Percentiles rank a stretch among this genome's conserved stretches.
Evolutionary conservation across 2,797 vertebrate species (phyloP).

Genomic region (Threskiornis aethiopicus): DNA sequence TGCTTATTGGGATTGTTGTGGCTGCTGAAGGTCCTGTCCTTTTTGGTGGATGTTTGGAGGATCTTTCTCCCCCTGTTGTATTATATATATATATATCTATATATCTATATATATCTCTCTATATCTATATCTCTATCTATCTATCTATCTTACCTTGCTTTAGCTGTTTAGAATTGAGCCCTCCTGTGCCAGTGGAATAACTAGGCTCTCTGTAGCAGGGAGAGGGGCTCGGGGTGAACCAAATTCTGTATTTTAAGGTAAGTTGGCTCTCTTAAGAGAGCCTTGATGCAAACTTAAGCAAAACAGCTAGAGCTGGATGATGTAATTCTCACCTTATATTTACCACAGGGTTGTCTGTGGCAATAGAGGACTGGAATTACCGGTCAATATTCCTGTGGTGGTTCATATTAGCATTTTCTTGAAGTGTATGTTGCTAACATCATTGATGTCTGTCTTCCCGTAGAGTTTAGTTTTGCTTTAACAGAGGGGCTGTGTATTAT

Average conservation of each 20-base stretch:
- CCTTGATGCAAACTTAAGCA: background rate
- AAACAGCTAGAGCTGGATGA: background rate
- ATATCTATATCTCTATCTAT: too few species aligned
- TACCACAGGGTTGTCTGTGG: background rate
- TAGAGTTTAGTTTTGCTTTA: background rate
- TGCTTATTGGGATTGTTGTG: background rate
- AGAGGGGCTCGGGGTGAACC: background rate
- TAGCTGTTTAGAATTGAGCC: background rate
- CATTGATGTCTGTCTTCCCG: background rate
- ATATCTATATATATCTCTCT: too few species aligned
- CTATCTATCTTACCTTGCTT: background rate
- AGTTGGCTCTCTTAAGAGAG: background rate
- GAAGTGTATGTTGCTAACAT: background rate
- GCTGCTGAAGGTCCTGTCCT: background rate
- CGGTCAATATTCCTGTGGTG: background rate
- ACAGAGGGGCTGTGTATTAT: background rate
- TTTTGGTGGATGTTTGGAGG: background rate
- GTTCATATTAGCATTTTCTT: background rate
- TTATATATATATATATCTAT: background rate
- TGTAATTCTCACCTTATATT: background rate
- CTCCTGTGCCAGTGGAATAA: background rate
- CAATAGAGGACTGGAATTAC: background rate
- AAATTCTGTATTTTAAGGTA: background rate
- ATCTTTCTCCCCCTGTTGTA: background rate
- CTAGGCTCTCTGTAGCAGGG: background rate